These are phyloP conservation scores for Chirona hameri DNA, from an alignment of 2,888 invertebrate genomes.

Conservation along the genomic window DNA sequence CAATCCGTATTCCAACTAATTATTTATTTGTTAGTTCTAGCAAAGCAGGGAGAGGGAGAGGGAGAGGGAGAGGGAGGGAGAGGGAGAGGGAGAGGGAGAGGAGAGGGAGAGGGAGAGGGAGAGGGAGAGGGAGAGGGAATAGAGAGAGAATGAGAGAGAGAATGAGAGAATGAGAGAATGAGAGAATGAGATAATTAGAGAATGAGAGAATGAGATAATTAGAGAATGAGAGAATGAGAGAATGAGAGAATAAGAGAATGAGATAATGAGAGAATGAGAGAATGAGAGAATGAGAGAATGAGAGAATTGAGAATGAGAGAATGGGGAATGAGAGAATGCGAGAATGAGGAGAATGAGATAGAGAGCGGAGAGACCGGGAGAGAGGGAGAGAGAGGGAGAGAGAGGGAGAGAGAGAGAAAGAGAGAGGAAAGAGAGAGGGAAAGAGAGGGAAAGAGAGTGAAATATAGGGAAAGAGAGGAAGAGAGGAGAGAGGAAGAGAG, in stretches of 20 bases:
- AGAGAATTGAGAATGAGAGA: neutral
- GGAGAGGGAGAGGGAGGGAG: too few relatives aligned
- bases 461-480: neutral
- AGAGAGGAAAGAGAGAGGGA: neutral
- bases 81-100: too few relatives aligned
- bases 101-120: too few relatives aligned
- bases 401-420: constrained; percentile 1
- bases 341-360: neutral
- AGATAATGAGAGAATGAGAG: too few relatives aligned
- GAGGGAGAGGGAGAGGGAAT: too few relatives aligned
- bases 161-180: too few relatives aligned
- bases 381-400: constrained; percentile 25
- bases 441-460: neutral
- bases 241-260: neutral
- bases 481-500: neutral
- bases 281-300: constrained; percentile 3
- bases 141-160: too few relatives aligned
- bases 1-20: too few relatives aligned
- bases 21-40: too few relatives aligned
- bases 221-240: neutral
- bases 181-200: too few relatives aligned
- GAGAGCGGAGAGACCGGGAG: too few relatives aligned
- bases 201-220: neutral
- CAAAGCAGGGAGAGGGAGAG: too few relatives aligned
- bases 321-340: neutral